Evolutionary conservation across 2,797 vertebrate genomes (phyloP), one percentile per base, ranked within the genome.

Genomic region (Coranthus polyacanthus): DNA sequence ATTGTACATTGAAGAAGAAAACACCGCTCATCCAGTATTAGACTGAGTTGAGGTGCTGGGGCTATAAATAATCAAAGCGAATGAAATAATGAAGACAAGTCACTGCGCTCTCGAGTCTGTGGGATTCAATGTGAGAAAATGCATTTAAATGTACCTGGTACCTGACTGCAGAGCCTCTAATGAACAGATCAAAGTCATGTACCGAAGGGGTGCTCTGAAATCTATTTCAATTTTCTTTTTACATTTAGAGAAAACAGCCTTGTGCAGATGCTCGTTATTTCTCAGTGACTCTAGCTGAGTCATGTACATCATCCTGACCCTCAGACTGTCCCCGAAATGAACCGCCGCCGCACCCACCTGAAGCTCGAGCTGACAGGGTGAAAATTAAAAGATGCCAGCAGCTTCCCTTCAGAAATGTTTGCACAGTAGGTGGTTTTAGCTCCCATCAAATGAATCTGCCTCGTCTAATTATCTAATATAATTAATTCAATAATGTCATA

Each of bases 311-410:
- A 34, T 57, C 15, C 0, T 62, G 41, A 65, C 22, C 17, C 70
- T 34, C 62, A 58, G 13, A 22, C 13, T 41, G 46, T 8, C 52
- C 0, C 12, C 49, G 26, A 82, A 69, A 75, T 77, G 29, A 68
- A 47, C 60, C n/a, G n/a, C n/a, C 77, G 47, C 52, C 52, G 21
- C 13, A 41, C 54, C 24, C 64, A 56, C 66, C 24, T 18, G 32
- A 62, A 72, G 67, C 54, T 36, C 20, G 39, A 66, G 37, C 59
- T 51, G 57, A 79, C 66, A 77, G 53, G 60, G 78, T 75, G 82
- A 75, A 52, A 87, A 86, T 86, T 17, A 71, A 83, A 84, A 78
- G 20, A 77, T 68, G 68, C 81, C 80, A 86, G 42, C 78, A 68
- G 54, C 45, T 58, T 60, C 29, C 59, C 24, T 11, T 22, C 42